Evolutionary conservation across 2,797 vertebrate species (phyloP).

Genomic region (Pteronotus mesoamericanus): DNA sequence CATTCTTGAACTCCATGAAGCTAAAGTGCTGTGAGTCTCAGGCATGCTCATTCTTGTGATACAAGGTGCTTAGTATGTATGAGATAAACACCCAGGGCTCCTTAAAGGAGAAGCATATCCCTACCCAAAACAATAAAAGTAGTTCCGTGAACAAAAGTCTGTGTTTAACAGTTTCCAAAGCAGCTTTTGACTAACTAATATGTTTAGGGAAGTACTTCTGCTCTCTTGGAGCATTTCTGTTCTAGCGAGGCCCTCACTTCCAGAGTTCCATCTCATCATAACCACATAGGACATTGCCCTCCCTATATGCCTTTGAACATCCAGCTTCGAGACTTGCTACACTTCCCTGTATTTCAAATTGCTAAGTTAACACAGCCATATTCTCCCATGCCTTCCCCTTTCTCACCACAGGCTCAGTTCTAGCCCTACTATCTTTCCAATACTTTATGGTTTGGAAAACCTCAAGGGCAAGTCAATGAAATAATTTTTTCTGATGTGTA

Average conservation of each 20-base stretch:
- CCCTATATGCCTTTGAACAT: not conserved
- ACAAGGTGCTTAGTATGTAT: not conserved
- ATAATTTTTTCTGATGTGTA: not conserved
- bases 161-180: not conserved
- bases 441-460: not conserved
- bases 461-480: not conserved
- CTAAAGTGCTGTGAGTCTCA: not conserved
- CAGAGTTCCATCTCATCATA: fast-evolving
- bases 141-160: not conserved
- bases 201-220: not conserved
- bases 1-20: not conserved
- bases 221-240: not conserved
- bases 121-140: not conserved
- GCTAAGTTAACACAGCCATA: fast-evolving
- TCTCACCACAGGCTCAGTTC: fast-evolving
- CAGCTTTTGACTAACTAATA: not conserved
- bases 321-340: fast-evolving
- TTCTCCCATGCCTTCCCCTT: not conserved
- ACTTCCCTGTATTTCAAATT: fast-evolving
- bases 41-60: no score
- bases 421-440: not conserved
- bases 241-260: fast-evolving
- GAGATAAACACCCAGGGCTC: not conserved
- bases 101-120: not conserved
- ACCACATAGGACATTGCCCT: fast-evolving